These are phyloP conservation scores for Agrochola circellaris DNA, from an alignment of 2,888 invertebrate species.

Conservation along the genomic window DNA sequence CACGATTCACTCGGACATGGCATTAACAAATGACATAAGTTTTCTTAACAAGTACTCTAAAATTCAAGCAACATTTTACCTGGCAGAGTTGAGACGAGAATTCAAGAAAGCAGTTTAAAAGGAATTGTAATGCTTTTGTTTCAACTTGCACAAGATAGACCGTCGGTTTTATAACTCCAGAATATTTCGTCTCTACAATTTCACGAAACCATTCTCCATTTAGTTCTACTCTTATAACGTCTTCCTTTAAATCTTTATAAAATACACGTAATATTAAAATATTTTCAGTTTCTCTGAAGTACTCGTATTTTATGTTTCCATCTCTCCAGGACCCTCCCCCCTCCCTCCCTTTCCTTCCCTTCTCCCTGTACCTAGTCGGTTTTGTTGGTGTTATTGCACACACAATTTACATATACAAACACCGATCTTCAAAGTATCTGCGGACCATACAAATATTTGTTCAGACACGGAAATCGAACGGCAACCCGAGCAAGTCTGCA, in stretches of 20 bases:
- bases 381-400: constrained; percentile 22
- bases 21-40: constrained; percentile 13
- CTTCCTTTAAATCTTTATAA: not conserved
- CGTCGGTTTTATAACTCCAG: constrained; percentile 7
- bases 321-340: no score
- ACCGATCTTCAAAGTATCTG: constrained; percentile 34
- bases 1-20: constrained; percentile 2
- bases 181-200: constrained; percentile 35
- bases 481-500: constrained; percentile 31
- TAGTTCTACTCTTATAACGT: constrained; percentile 5
- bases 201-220: not conserved
- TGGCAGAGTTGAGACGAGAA: constrained; percentile 21
- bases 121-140: constrained; percentile 34
- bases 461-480: constrained; percentile 56
- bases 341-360: no score
- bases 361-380: not conserved
- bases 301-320: no score
- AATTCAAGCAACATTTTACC: constrained; percentile 29
- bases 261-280: not conserved
- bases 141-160: constrained; percentile 14
- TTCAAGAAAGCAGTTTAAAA: constrained; percentile 36
- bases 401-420: constrained; percentile 49
- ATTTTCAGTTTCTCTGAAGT: constrained; percentile 6
- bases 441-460: constrained; percentile 49
- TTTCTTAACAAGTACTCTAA: constrained; percentile 15